Evolutionary conservation across 2,888 invertebrate species (phyloP).

Genomic region (Xanthostigma xanthostigma): DNA sequence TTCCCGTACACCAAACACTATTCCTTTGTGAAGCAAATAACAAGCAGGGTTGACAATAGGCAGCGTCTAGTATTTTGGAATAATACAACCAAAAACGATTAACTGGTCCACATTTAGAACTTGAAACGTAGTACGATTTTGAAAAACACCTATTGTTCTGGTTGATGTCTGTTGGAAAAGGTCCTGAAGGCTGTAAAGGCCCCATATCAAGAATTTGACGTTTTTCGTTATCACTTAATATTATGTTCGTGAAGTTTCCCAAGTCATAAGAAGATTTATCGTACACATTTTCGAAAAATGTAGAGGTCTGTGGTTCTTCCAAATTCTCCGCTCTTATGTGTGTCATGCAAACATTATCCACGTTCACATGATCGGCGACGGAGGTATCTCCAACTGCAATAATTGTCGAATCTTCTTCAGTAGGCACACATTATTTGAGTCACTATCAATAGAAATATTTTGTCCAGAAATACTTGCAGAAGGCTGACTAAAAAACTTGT

Average conservation of each 20-base stretch:
- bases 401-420: constrained; percentile 6
- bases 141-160: constrained; percentile 14
- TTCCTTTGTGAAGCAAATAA: constrained; percentile 8
- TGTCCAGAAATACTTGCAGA: no score
- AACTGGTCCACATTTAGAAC: constrained; percentile 11
- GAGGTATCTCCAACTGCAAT: constrained; percentile 5
- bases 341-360: no score
- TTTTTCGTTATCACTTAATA: constrained; percentile 10
- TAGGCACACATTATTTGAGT: no score
- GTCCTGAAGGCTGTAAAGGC: constrained; percentile 2
- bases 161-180: constrained; percentile 5
- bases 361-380: no score
- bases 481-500: no score
- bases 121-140: constrained; percentile 11
- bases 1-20: constrained; percentile 7
- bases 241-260: constrained; percentile 9
- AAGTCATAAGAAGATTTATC: constrained; percentile 10
- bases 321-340: no score
- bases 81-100: constrained; percentile 11
- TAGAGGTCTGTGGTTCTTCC: constrained; percentile 6
- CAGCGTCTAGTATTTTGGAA: constrained; percentile 9
- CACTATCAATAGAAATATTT: no score
- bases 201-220: constrained; percentile 8
- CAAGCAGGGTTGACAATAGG: constrained; percentile 11
- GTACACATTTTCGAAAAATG: constrained; percentile 9